Conservation (phyloP, 2,113 vertebrate genomes). For the Mandrillus leucophaeus region DNA sequence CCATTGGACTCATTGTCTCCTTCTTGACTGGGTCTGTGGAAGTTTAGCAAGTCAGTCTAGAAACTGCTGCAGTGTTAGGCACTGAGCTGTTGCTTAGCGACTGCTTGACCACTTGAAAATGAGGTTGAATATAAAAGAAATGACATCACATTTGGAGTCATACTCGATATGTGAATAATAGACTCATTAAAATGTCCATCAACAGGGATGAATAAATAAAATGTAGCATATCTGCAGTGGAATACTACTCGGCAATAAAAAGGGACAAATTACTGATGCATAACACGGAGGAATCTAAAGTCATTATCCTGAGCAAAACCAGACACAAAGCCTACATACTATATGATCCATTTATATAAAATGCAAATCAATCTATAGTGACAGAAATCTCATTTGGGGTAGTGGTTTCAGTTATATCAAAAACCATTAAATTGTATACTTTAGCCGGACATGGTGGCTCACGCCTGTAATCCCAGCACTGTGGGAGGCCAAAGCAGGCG, state of each 20-base stretch:
- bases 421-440: neutral
- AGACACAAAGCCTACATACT: neutral
- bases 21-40: neutral
- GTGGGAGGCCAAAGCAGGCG: too few species aligned
- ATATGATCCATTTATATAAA: neutral
- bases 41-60: neutral
- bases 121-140: neutral
- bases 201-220: neutral
- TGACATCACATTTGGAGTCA: neutral
- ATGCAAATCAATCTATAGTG: neutral
- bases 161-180: neutral
- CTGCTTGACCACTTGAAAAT: neutral
- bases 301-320: neutral
- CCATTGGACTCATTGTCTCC: neutral
- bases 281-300: neutral
- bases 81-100: neutral
- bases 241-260: neutral
- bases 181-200: neutral
- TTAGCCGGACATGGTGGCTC: neutral
- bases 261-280: neutral
- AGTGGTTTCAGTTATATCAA: neutral
- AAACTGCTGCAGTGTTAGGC: neutral
- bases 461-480: too few species aligned
- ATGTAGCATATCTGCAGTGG: neutral
- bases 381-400: neutral